Conservation (phyloP, 2,113 vertebrate genomes). For the Nerophis lumbriciformis region DNA sequence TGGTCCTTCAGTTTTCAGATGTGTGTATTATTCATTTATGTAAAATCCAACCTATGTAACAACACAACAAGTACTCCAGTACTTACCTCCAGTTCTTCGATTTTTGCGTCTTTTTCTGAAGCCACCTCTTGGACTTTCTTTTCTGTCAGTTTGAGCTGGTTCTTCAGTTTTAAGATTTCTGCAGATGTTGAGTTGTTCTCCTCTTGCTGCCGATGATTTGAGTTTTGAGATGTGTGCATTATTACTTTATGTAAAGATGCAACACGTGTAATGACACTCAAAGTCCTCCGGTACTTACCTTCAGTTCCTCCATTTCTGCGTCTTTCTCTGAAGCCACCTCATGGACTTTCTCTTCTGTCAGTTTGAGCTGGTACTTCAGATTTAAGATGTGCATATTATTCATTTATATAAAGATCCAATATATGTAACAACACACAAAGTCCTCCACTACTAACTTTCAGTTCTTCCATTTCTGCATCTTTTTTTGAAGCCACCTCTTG, state of each 20-base stretch:
- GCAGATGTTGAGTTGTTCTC: not conserved
- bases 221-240: no score
- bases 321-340: not conserved
- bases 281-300: no score
- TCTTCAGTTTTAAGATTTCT: not conserved
- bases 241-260: no score
- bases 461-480: no score
- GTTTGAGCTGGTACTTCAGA: conserved; percentile 38
- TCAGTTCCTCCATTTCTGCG: no score
- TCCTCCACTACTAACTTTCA: no score
- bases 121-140: not conserved
- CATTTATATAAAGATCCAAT: conserved; percentile 35
- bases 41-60: not conserved
- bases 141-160: not conserved
- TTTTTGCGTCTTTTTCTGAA: not conserved
- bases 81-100: not conserved
- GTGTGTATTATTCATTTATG: not conserved
- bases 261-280: no score
- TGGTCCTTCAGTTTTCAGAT: conserved; percentile 72
- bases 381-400: conserved; percentile 28
- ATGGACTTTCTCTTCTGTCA: conserved; percentile 21
- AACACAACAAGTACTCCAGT: not conserved
- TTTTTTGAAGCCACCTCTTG: no score
- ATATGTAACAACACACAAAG: no score
- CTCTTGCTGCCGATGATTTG: not conserved